Evolutionary conservation across 2,888 invertebrate species (phyloP), one percentile per base, ranked within the genome.

Genomic region (Drosophila meridiana): DNA sequence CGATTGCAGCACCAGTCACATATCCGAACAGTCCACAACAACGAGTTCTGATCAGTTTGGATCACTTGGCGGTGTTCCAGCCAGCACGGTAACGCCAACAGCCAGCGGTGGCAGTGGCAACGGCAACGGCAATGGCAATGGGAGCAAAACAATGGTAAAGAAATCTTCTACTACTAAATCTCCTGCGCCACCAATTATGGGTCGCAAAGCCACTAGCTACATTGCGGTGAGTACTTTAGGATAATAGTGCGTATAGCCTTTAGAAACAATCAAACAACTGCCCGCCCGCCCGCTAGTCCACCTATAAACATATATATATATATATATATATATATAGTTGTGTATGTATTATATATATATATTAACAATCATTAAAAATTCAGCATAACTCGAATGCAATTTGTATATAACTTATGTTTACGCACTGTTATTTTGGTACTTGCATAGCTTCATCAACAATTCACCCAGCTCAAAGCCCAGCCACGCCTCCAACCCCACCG

Each of bases 201-300:
- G 95, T 91, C 93, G 95, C 82, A 95, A 94, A 91, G 95, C 94
- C 64, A 95, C 95, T 78, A 95, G 95, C 63, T 95, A 95, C 87
- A 94, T 95, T 89, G 95, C 94, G 92, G 95, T 95, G 92, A 88
- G 91, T 89, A 90, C 83, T 78, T 71, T 67, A 66, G 62, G 74
- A 87, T 85, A 89, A 90, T 90, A 90, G 87, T 90, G 87, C 90
- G 87, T 87, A 83, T 61, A 55, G 65, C 68, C 53, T 63, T 52
- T 64, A 93, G 93, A 52, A 83, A 72, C 60, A 70, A 56, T 69
- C 59, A 58, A 69, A 55, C 60, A 58, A 67, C 60, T 32, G 70
- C 66, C 69, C 42, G 66, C 56, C 62, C 59, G 65, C 52, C 59
- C 59, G 69, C 80, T 63, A 47, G 68, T 56, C 58, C 59, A 64